Evolutionary conservation across 2,797 vertebrate species (phyloP), one percentile per base, ranked within the genome.

Genomic region (Melanotaenia nigrans): DNA sequence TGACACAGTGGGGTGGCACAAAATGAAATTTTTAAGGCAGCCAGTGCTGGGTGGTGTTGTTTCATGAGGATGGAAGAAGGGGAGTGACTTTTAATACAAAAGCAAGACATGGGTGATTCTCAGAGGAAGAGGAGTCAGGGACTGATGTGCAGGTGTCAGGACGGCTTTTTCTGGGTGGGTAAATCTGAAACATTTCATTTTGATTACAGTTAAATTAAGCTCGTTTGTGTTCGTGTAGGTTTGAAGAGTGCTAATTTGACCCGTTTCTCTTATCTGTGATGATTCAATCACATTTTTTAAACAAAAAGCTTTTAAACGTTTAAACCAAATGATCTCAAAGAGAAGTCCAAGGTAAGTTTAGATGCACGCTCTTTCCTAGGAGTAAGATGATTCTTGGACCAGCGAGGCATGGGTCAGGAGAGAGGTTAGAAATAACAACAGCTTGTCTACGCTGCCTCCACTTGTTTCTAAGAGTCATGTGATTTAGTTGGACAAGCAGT

Each of bases 1-100:
- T 69, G 71, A 60, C 79, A 68, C 89, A 77, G 80, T 64, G 59
- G 90, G 88, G 84, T 25, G 53, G 65, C 75, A 40, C 75, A 22
- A 82, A 89, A 92, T 90, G 51, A 90, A 87, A 85, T 79, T 68
- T 77, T 71, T 71, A 71, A 62, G 72, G 61, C 78, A 56, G 78
- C 62, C 73, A 61, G 71, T 4, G 5, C 63, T 33, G 56, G 59
- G 71, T 79, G 28, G 62, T 71, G 64, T 76, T 56, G 58, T 85
- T 69, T 78, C 25, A 59, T 60, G 60, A 59, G 58, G 62, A 53
- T 14, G 40, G 61, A 70, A 68, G 55, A 35, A 65, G 61, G 75
- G 69, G 72, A 71, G 62, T 38, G 28, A 56, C 8, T 71, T n/a
- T 55, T 56, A 36, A 53, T 30, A 75, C 67, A 73, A 30, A 30